Evolutionary conservation across 2,113 vertebrate genomes (phyloP).

Genomic region (Chitala chitala): DNA sequence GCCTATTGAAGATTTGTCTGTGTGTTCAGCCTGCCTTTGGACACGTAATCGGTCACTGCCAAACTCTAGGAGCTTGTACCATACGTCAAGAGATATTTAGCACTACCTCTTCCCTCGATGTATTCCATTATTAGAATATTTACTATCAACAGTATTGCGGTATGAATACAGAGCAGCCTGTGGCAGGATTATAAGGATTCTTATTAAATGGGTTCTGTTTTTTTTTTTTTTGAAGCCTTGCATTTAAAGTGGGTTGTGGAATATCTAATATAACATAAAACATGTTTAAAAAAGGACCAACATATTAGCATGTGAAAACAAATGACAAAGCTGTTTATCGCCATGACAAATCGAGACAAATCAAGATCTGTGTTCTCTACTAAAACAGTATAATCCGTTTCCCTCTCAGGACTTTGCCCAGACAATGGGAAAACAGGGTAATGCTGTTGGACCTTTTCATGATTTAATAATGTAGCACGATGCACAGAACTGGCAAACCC

Average conservation of each 20-base stretch:
- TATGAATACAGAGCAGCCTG: background rate
- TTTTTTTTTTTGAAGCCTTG: background rate
- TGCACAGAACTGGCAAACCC: background rate
- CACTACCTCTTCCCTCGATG: slow-evolving; percentile 21
- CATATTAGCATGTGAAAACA: background rate
- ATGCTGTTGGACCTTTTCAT: background rate
- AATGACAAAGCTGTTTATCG: background rate
- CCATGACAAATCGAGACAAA: background rate
- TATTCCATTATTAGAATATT: slow-evolving; percentile 22
- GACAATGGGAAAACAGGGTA: background rate
- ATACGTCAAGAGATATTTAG: slow-evolving; percentile 39
- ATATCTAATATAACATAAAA: background rate
- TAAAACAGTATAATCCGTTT: background rate
- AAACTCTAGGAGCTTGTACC: slow-evolving; percentile 40
- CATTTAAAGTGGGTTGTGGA: background rate
- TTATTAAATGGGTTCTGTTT: background rate
- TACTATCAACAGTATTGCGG: background rate
- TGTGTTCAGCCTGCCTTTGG: slow-evolving; percentile 51
- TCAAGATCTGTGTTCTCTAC: background rate
- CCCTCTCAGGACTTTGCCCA: background rate
- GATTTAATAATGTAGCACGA: slow-evolving; percentile 4
- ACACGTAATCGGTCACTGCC: slow-evolving; percentile 54
- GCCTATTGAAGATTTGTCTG: slow-evolving; percentile 45
- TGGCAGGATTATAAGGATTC: background rate
- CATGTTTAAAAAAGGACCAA: background rate